A percentile compares a stretch with the other conserved stretches of the same genome.
These are phyloP conservation scores for Cyclargus thomasi DNA, from an alignment of 1,140 invertebrate species.

Conservation along the genomic window DNA sequence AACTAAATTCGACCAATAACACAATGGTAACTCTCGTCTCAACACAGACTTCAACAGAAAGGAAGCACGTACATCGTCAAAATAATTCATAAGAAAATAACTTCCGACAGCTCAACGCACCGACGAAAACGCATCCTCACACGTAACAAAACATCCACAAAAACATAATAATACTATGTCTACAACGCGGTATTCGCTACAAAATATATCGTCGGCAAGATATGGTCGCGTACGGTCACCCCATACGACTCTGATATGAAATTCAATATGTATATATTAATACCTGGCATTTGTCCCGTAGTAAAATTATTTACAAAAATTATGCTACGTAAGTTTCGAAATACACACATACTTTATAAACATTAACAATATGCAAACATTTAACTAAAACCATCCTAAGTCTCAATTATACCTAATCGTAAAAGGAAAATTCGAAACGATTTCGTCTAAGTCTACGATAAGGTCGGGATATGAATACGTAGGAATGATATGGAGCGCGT, in stretches of 20 bases:
- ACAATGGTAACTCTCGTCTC: slow-evolving; percentile 69
- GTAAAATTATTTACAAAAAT: slow-evolving; percentile 56
- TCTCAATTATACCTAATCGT: slow-evolving; percentile 18
- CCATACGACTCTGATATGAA: slow-evolving; percentile 17
- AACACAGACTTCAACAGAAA: slow-evolving; percentile 11
- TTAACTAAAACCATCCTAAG: slow-evolving; percentile 11
- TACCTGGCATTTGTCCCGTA: slow-evolving; percentile 57
- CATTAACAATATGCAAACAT: slow-evolving; percentile 53
- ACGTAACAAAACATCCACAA: neutral
- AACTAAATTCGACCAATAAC: slow-evolving; percentile 73
- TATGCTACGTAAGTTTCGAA: slow-evolving; percentile 48
- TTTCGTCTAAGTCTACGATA: slow-evolving; percentile 36
- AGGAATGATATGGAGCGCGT: slow-evolving; percentile 66
- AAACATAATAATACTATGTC: neutral
- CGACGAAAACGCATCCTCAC: slow-evolving; percentile 1
- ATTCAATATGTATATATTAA: slow-evolving; percentile 38
- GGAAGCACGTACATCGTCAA: neutral
- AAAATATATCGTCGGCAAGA: neutral
- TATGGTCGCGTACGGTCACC: neutral
- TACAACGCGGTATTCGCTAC: neutral
- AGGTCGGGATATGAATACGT: slow-evolving; percentile 51
- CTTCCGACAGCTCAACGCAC: neutral
- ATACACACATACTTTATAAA: slow-evolving; percentile 45
- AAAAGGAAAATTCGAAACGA: slow-evolving; percentile 12
- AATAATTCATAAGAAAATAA: neutral